phyloP scores from a whole-genome alignment of 2,113 vertebrate genomes.

The Scortum barcoo region DNA sequence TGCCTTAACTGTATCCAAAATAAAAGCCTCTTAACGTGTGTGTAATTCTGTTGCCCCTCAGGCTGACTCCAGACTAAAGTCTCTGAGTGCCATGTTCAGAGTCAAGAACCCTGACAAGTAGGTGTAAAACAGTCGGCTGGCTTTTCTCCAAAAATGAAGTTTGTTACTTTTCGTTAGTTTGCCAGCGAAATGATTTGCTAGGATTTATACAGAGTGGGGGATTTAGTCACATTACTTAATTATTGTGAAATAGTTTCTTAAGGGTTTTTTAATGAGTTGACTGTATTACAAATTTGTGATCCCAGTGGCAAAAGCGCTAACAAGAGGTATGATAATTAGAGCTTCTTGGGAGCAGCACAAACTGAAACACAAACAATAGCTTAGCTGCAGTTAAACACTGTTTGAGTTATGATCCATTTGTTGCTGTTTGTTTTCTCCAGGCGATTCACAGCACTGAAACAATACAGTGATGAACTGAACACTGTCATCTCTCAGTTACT shows the following conservation, averaged over 20 bases:
- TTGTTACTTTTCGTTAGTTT: neutral
- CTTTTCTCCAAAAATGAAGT: neutral
- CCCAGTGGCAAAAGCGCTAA: neutral
- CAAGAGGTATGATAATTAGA: neutral
- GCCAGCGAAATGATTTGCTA: neutral
- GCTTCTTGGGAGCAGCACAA: neutral
- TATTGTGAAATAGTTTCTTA: neutral
- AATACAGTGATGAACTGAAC: slow-evolving; percentile 94
- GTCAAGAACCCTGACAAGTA: slow-evolving; percentile 98
- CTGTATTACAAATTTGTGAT: neutral
- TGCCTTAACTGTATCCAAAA: neutral
- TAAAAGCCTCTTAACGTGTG: neutral
- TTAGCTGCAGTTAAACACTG: neutral
- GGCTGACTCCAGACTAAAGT: slow-evolving; percentile 96
- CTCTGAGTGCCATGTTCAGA: slow-evolving; percentile 95
- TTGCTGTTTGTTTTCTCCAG: slow-evolving; percentile 81
- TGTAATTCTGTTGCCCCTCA: slow-evolving; percentile 70
- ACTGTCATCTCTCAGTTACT: slow-evolving; percentile 92
- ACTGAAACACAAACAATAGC: neutral
- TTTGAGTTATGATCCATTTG: slow-evolving; percentile 7
- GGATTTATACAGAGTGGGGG: neutral
- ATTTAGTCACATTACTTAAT: neutral
- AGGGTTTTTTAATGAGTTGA: neutral
- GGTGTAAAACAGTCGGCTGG: slow-evolving; percentile 66
- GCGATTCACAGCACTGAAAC: slow-evolving; percentile 92